Evolutionary conservation across 2,113 vertebrate species (phyloP).

Genomic region (sheep (Ovis aries)): ARS-UI_Ramb_v3.0 NC_056065.1:28678001-28678500

Average conservation of each 20-base stretch:
- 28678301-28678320: neutral
- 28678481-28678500: no score
- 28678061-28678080: no score
- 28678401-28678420: accelerated
- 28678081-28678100: accelerated
- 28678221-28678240: accelerated
- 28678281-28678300: neutral
- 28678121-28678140: accelerated
- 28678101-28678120: neutral
- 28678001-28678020: neutral
- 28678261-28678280: neutral
- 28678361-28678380: no score
- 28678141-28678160: no score
- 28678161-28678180: neutral
- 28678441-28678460: no score
- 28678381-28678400: accelerated
- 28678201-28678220: neutral
- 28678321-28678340: accelerated
- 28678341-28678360: accelerated
- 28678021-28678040: neutral
- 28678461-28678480: accelerated
- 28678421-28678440: neutral
- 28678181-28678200: neutral
- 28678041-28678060: neutral
- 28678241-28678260: neutral